These are phyloP conservation scores for Bungarus multicinctus DNA, from an alignment of 2,113 vertebrate species.

Conservation along the genomic window DNA sequence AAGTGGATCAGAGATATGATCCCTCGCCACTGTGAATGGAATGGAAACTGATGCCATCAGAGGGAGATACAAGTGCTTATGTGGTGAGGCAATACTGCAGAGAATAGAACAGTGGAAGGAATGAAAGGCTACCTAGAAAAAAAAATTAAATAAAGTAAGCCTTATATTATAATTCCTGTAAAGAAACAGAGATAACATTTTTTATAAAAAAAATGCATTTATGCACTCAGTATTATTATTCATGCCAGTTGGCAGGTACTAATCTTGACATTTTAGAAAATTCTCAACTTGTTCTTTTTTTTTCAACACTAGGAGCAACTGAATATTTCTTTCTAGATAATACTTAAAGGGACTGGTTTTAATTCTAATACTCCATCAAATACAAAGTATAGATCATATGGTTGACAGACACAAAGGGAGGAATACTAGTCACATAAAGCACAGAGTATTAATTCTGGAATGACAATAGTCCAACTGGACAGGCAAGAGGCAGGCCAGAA, in stretches of 20 bases:
- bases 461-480: conserved; percentile 15
- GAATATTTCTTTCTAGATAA: conserved; percentile 20
- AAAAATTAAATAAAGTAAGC: conserved; percentile 71
- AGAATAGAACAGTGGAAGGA: conserved; percentile 71
- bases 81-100: conserved; percentile 77
- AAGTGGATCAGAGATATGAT: conserved; percentile 89
- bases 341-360: conserved; percentile 34
- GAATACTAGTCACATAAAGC: background rate
- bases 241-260: background rate
- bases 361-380: conserved; percentile 7
- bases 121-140: conserved; percentile 65
- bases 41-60: conserved; percentile 80
- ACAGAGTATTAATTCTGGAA: background rate
- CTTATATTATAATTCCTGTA: conserved; percentile 21
- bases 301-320: conserved; percentile 15
- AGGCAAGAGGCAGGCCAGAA: background rate
- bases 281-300: conserved; percentile 15
- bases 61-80: conserved; percentile 70
- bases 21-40: conserved; percentile 79
- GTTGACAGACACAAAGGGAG: conserved; percentile 9
- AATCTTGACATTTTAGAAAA: background rate
- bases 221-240: background rate
- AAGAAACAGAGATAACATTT: background rate
- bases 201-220: background rate
- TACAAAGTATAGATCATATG: background rate